Base-by-base conservation (phyloP, 1,140 invertebrate genomes). In the Tetramorium simillimum region DNA sequence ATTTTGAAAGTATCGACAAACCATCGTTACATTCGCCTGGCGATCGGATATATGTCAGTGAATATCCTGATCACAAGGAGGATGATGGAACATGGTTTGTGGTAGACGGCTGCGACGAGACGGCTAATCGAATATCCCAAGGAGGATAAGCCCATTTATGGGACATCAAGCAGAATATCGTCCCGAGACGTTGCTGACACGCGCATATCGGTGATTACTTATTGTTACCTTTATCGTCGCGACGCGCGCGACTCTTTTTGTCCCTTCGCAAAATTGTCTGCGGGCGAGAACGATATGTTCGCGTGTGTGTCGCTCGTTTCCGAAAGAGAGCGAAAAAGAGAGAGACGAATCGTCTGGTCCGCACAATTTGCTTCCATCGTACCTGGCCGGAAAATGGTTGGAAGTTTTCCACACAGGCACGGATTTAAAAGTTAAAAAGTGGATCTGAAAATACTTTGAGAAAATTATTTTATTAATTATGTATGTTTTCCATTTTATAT, bases 161-260 rank as follows among this genome's bases (percentile, higher is more conserved):
- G n/a, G 28, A 75, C 80, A 75, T 75, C 40, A 67, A 73, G 40
- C 69, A n/a, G 3, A n/a, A 7, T 60, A 73, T 62, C 80, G n/a
- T 18, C 60, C 18, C 18, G 37, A 24, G 60, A 7, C 7, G 49
- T 63, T 24, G 16, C 24, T 7, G 77, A n/a, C 28, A 14, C 81
- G 58, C 72, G 69, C n/a, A 46, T 86, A 89, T 89, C 21, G 82
- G 75, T 53, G 40, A 46, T 80, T 73, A 81, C 69, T 89, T 46
- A 18, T 53, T n/a, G 51, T n/a, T 28, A 65, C 3, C 46, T 88
- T 88, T 88, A 89, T 88, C 85, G 73, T 65, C 82, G 75, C 43
- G 40, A 81, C 67, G 24, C 28, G 62, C 40, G 58, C 88, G 56
- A 81, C 75, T 89, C 87, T 81, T 89, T 46, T 89, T 88, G 81